Conservation (phyloP, 2,113 vertebrate species). For the Thunnus thynnus region DNA sequence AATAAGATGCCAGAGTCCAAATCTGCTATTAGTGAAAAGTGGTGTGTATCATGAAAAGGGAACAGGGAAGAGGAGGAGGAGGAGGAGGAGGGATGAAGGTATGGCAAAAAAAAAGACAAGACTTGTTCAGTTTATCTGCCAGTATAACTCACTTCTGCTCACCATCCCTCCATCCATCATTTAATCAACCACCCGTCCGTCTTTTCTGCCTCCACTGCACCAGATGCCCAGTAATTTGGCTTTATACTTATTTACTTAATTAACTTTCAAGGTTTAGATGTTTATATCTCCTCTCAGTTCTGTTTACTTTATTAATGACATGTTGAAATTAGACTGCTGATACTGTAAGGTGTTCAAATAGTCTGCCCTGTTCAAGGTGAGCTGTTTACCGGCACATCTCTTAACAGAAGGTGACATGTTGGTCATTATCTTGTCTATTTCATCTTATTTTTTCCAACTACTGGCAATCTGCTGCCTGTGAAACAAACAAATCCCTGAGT, state of each 20-base stretch:
- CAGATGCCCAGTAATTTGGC: not conserved
- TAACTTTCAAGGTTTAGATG: not conserved
- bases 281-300: not conserved
- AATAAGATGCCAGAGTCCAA: slow-evolving; percentile 26
- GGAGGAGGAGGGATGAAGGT: not conserved
- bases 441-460: not conserved
- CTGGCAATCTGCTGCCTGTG: not conserved
- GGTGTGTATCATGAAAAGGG: slow-evolving; percentile 21
- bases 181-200: not conserved
- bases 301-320: slow-evolving; percentile 8
- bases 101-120: not conserved
- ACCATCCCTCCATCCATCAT: not conserved
- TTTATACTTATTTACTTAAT: not conserved
- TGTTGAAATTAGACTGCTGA: slow-evolving; percentile 16
- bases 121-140: not conserved
- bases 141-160: no score
- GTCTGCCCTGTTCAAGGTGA: slow-evolving; percentile 6
- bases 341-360: not conserved
- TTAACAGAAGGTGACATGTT: not conserved
- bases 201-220: not conserved
- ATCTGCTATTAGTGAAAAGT: slow-evolving; percentile 30
- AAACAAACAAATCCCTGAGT: not conserved
- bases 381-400: not conserved
- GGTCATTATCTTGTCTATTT: not conserved
- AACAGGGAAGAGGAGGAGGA: not conserved